Percentiles rank a stretch among this genome's conserved stretches.
Evolutionary conservation across 1,140 invertebrate species (phyloP).

Genomic region (Leucophenga varia): DNA sequence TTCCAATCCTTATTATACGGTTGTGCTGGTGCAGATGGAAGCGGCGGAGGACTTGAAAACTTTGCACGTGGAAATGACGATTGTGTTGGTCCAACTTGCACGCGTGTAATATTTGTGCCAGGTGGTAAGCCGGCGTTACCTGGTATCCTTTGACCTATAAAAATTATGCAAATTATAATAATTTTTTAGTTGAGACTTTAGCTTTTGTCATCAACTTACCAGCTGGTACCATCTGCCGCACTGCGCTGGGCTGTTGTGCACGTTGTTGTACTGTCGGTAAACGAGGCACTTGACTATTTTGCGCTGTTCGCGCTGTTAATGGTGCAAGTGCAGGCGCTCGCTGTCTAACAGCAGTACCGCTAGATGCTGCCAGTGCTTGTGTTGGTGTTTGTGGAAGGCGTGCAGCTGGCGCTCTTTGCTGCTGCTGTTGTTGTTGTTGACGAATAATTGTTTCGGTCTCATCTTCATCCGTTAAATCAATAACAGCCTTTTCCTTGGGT

Average conservation of each 20-base stretch:
- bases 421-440: background rate
- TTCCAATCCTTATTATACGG: slow-evolving; percentile 64
- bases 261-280: too few species aligned
- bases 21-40: slow-evolving; percentile 64
- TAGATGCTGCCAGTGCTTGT: too few species aligned
- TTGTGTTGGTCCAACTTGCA: slow-evolving; percentile 5
- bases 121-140: background rate
- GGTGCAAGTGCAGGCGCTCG: too few species aligned
- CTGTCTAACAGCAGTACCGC: too few species aligned
- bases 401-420: slow-evolving; percentile 15
- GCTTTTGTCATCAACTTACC: too few species aligned
- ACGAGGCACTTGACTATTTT: too few species aligned
- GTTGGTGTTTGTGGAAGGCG: background rate
- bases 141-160: too few species aligned
- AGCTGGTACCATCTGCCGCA: too few species aligned
- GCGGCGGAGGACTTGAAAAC: slow-evolving; percentile 71
- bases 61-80: slow-evolving; percentile 15
- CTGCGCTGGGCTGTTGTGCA: too few species aligned
- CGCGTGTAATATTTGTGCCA: slow-evolving; percentile 22
- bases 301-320: too few species aligned
- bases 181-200: too few species aligned
- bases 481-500: slow-evolving; percentile 56
- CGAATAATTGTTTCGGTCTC: slow-evolving; percentile 47
- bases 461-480: slow-evolving; percentile 68
- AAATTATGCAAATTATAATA: too few species aligned